Base-by-base conservation (phyloP, 2,888 invertebrate species). In the Celastrina argiolus region DNA sequence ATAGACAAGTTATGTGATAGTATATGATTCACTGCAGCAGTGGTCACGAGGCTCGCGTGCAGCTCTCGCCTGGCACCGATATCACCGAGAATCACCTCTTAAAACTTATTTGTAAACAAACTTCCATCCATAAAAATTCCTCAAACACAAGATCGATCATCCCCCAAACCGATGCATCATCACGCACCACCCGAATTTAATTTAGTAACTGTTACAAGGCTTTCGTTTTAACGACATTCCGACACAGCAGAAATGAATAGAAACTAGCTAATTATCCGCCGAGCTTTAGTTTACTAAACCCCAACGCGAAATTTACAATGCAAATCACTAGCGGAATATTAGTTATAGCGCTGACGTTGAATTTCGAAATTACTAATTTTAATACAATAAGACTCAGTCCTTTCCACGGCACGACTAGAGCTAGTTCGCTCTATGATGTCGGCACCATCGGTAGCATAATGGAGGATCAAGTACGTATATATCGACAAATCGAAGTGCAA, bases 11-110 rank as follows among this genome's bases (percentile, higher is more conserved):
- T 74, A 78, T 71, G 73, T 74, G 76, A 76, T 79, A 75, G 61
- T 22, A 74, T 75, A 73, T 72, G 73, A 71, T 67, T 69, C 72
- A 88, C 84, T 88, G 87, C 88, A 86, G 78, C 81, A 77, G 74
- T 76, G 77, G 74, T 72, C 73, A 71, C 73, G 72, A 74, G 71
- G 75, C 83, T 88, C 91, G 89, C 90, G 90, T 90, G 90, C 85
- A 85, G 77, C 74, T 70, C 82, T 84, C 78, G 89, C 91, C 93
- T 92, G 93, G 93, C 81, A 93, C 93, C 82, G 79, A 87, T 88
- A 83, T 78, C 83, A 81, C 76, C 79, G 81, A 84, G 81, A 85
- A 85, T 83, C 84, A 81, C 87, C 84, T 82, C 81, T 80, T 69
- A 82, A 81, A 79, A 80, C 80, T 78, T 80, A 80, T 81, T 79